phyloP scores from a whole-genome alignment of 1,140 invertebrate genomes.

The Hycleus phaleratus region DNA sequence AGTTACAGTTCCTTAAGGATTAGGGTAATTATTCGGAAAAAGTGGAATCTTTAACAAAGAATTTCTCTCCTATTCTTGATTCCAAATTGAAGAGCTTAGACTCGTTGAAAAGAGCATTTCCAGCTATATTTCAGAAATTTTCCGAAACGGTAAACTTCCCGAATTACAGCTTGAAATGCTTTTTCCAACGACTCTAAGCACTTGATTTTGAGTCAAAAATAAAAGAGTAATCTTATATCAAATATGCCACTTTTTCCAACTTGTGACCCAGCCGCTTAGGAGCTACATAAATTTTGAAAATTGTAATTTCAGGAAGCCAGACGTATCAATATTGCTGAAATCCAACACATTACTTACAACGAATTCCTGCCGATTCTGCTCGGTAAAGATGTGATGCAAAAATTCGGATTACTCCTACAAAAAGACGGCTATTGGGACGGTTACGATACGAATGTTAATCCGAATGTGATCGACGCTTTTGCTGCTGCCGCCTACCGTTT shows the following conservation, averaged over 20 bases:
- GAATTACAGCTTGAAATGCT: too few species aligned
- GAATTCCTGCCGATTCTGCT: conserved; percentile 91
- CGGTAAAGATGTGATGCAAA: conserved; percentile 88
- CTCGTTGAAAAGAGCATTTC: too few species aligned
- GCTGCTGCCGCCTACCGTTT: conserved; percentile 84
- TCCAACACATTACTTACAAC: conserved; percentile 91
- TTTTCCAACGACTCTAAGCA: too few species aligned
- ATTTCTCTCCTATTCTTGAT: neutral
- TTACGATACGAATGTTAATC: conserved; percentile 77
- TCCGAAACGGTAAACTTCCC: too few species aligned
- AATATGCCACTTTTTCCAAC: too few species aligned
- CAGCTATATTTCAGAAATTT: too few species aligned
- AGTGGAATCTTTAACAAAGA: neutral
- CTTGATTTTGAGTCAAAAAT: too few species aligned
- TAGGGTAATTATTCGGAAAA: too few species aligned
- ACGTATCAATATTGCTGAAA: conserved; percentile 80
- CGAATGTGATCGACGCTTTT: conserved; percentile 79
- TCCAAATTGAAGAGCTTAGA: too few species aligned
- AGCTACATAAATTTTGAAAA: too few species aligned
- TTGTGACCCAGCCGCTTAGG: too few species aligned
- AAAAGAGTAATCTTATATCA: too few species aligned
- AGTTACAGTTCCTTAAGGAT: neutral
- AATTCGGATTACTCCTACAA: conserved; percentile 75
- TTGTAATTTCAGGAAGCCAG: conserved; percentile 60
- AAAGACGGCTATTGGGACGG: conserved; percentile 86